Evolutionary conservation across 2,113 vertebrate species (phyloP), one percentile per base, ranked within the genome.

Genomic region (Xiphophorus maculatus): DNA sequence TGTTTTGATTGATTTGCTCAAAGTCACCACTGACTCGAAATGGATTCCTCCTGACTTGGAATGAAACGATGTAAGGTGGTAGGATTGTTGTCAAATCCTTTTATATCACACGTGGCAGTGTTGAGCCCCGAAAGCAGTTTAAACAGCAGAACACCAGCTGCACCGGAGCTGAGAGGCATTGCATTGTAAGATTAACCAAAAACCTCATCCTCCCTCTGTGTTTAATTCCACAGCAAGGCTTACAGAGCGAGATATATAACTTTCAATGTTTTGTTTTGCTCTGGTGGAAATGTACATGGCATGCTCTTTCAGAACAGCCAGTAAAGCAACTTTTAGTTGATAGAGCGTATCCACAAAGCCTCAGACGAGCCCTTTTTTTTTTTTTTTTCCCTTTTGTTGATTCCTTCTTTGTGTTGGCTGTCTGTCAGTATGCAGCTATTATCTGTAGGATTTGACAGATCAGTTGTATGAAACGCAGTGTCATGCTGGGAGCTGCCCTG

Each of bases 21-120:
- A 80, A 74, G 72, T 75, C 62, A 66, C 37, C 68, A 60, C 27
- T 30, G 48, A 70, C 63, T 60, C 25, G 5, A 32, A 33, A n/a
- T 51, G 9, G 7, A 15, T 15, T 51, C 25, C 7, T 15, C 10
- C 33, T 8, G 28, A 29, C 22, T 67, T 63, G 63, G n/a, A 48
- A 66, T 58, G 44, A 48, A 48, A 6, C 35, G 10, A 37, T 12
- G 51, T 2, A 10, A 58, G 51, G 51, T 5, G 51, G 8, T 58
- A 10, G 51, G 25, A n/a, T 58, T n/a, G 51, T 58, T 54, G 17
- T 51, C 14, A 15, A 42, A 14, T 42, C 40, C 40, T 54, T 69
- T 15, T 58, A 33, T 30, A 27, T 69, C 37, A 44, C 37, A 44
- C 70, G 35, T 72, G 60, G 60, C 42, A 44, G 10, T 17, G 35